phyloP scores from a whole-genome alignment of 2,113 vertebrate genomes.

The Neolamprologus toae region DNA sequence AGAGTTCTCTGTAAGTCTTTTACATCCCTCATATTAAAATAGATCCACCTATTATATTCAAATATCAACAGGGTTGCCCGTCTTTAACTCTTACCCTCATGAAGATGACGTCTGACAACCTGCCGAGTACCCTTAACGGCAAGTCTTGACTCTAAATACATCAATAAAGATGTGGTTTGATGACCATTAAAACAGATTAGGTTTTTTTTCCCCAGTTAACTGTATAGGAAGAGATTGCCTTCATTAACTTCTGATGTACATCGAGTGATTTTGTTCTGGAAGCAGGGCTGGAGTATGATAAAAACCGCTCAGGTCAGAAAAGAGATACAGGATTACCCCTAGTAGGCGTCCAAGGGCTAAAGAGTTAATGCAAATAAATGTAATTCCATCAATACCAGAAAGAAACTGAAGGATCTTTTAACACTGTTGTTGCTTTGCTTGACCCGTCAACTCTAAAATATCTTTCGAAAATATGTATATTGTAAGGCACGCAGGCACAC shows the following conservation, averaged over 20 bases:
- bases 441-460: not conserved
- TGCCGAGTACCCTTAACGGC: not conserved
- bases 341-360: not conserved
- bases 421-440: not conserved
- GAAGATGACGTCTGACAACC: not conserved
- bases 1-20: not conserved
- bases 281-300: not conserved
- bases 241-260: not conserved
- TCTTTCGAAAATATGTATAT: not conserved
- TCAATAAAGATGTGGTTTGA: not conserved
- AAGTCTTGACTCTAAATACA: not conserved
- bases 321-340: not conserved
- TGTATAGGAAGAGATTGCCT: not conserved
- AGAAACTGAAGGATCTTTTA: not conserved
- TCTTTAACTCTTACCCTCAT: not conserved
- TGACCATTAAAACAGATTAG: not conserved
- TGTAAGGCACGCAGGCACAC: not conserved
- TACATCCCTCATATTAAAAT: not conserved
- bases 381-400: not conserved
- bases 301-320: not conserved
- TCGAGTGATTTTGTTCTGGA: not conserved
- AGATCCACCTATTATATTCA: not conserved
- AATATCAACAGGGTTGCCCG: not conserved
- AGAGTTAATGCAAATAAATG: not conserved
- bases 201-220: fast-evolving